Evolutionary conservation across 2,888 invertebrate species (phyloP).

Genomic region (Phoronis australis): DNA sequence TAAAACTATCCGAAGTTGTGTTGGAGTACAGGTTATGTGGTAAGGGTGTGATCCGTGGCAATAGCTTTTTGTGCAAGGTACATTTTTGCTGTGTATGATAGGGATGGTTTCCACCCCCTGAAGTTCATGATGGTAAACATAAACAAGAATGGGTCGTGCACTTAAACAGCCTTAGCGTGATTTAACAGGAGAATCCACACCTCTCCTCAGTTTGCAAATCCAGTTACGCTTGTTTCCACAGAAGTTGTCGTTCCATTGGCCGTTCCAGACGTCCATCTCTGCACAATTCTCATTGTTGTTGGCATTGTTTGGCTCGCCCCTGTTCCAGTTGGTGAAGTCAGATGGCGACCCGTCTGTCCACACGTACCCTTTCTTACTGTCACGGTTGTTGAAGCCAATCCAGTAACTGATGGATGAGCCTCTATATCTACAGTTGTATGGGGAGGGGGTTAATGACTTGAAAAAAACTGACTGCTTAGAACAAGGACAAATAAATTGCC

Average conservation of each 20-base stretch:
- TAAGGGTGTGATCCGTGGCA: too few species aligned
- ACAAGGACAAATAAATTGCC: conserved; percentile 21
- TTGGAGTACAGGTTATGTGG: too few species aligned
- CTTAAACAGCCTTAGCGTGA: too few species aligned
- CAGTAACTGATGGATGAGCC: not conserved
- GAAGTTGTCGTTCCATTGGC: conserved; percentile 23
- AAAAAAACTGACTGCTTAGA: conserved; percentile 13
- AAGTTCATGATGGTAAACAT: too few species aligned
- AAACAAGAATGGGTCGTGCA: too few species aligned
- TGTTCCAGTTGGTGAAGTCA: conserved; percentile 25
- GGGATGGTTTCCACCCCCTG: too few species aligned
- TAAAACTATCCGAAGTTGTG: too few species aligned
- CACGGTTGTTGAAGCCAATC: not conserved
- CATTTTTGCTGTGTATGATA: too few species aligned
- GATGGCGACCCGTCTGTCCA: conserved; percentile 28
- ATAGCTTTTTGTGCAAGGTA: too few species aligned
- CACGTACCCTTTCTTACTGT: conserved; percentile 20
- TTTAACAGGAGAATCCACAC: too few species aligned
- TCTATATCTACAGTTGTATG: not conserved
- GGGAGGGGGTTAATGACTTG: too few species aligned
- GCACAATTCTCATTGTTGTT: conserved; percentile 24
- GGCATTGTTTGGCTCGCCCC: conserved; percentile 21
- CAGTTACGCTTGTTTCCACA: conserved; percentile 21
- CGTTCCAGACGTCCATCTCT: conserved; percentile 16
- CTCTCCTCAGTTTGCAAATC: conserved; percentile 28